These are phyloP conservation scores for Clunio marinus DNA, from an alignment of 2,888 invertebrate species.

Conservation along the genomic window DNA sequence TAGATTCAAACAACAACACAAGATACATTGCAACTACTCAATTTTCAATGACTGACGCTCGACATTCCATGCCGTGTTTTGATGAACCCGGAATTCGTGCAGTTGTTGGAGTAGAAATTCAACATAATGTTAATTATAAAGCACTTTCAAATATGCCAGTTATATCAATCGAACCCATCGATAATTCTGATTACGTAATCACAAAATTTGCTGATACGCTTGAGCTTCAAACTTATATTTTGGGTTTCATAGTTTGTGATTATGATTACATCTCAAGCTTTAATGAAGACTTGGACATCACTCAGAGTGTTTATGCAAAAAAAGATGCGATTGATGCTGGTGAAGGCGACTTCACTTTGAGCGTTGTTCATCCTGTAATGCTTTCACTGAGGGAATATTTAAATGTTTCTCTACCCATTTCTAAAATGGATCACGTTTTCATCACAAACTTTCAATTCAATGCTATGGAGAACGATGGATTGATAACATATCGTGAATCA, in stretches of 20 bases:
- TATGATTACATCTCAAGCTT: background rate
- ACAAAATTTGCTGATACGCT: conserved; percentile 1
- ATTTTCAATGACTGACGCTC: conserved; percentile 58
- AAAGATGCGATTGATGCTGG: background rate
- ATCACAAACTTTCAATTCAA: too few relatives aligned
- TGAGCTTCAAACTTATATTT: conserved; percentile 9
- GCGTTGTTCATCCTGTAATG: background rate
- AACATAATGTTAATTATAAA: conserved; percentile 47
- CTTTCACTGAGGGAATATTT: background rate
- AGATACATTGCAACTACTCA: conserved; percentile 55
- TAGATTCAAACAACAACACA: background rate
- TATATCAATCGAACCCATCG: background rate
- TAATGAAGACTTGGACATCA: background rate
- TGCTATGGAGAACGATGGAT: conserved; percentile 23
- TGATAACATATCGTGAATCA: background rate
- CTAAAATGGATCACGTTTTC: conserved; percentile 22
- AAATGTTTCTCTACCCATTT: background rate
- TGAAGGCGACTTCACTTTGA: background rate
- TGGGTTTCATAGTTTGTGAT: conserved; percentile 15
- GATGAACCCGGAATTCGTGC: conserved; percentile 65
- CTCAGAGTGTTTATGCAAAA: conserved; percentile 12
- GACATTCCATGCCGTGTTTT: conserved; percentile 65
- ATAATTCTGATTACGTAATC: background rate
- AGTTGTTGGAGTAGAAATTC: conserved; percentile 57
- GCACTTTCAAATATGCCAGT: conserved; percentile 45